phyloP scores from a whole-genome alignment of 2,888 invertebrate species.

The Pardosa pseudoannulata region DNA sequence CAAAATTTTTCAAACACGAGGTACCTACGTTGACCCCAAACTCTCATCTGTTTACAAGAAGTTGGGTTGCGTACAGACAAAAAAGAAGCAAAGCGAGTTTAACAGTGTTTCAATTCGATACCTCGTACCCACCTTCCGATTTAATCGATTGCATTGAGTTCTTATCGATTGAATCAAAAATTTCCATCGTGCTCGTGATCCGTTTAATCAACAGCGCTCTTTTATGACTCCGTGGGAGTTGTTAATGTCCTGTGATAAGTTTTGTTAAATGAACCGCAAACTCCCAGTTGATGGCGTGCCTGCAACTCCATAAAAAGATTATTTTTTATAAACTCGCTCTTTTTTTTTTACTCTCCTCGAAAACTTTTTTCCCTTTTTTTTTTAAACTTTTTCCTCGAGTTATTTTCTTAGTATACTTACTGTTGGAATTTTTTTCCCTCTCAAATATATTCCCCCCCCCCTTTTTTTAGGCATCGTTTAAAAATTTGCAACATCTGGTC shows the following conservation, averaged over 20 bases:
- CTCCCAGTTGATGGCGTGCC: conserved; percentile 56
- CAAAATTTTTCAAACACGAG: too few species aligned
- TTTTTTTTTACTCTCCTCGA: background rate
- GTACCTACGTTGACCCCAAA: too few species aligned
- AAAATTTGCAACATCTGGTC: conserved; percentile 52
- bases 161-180: too few species aligned
- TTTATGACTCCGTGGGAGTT: background rate
- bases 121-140: too few species aligned
- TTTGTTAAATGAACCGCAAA: conserved; percentile 57
- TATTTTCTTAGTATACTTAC: background rate
- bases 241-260: background rate
- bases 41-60: too few species aligned
- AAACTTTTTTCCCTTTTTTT: background rate
- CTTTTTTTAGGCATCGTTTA: conserved; percentile 17
- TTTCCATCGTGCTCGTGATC: too few species aligned
- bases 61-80: too few species aligned
- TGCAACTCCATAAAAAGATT: conserved; percentile 60
- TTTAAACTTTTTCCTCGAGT: background rate
- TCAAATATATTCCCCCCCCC: too few species aligned
- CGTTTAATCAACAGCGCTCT: background rate
- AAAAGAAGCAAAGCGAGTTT: too few species aligned
- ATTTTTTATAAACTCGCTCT: conserved; percentile 52
- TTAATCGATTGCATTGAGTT: too few species aligned
- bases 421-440: background rate
- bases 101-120: too few species aligned